A percentile compares a stretch with the other conserved stretches of the same genome.
Conservation (phyloP, 2,888 invertebrate genomes). For the Harpalus rubripes region DNA sequence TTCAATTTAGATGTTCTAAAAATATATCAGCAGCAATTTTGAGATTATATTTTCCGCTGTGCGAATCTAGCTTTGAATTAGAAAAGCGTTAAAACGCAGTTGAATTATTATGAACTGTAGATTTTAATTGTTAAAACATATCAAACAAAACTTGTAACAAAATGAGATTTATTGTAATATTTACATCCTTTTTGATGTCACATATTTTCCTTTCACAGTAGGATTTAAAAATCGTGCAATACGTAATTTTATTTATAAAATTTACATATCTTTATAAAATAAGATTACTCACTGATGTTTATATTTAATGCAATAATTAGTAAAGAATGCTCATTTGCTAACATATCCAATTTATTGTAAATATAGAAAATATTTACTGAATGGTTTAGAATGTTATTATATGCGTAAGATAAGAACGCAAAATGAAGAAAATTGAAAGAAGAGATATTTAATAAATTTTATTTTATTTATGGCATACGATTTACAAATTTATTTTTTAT, state of each 20-base stretch:
- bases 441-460: background rate
- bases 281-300: constrained; percentile 46
- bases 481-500: constrained; percentile 16
- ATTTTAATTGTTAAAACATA: constrained; percentile 22
- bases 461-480: background rate
- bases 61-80: constrained; percentile 10
- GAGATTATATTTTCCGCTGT: constrained; percentile 23
- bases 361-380: constrained; percentile 50
- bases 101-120: background rate
- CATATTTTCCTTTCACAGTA: constrained; percentile 21
- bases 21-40: constrained; percentile 13
- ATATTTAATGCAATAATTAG: constrained; percentile 48
- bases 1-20: constrained; percentile 34
- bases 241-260: constrained; percentile 48
- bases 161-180: constrained; percentile 23
- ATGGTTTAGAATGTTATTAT: constrained; percentile 37
- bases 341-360: constrained; percentile 60
- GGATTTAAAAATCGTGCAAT: constrained; percentile 30
- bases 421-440: constrained; percentile 48
- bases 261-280: constrained; percentile 44
- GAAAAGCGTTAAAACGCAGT: constrained; percentile 14
- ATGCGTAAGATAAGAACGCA: constrained; percentile 35
- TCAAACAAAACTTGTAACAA: constrained; percentile 26
- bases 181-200: constrained; percentile 44
- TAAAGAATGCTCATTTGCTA: constrained; percentile 50